Percentiles rank a stretch among this genome's conserved stretches.
Evolutionary conservation across 2,888 invertebrate species (phyloP).

Genomic region (Adela reaumurella): DNA sequence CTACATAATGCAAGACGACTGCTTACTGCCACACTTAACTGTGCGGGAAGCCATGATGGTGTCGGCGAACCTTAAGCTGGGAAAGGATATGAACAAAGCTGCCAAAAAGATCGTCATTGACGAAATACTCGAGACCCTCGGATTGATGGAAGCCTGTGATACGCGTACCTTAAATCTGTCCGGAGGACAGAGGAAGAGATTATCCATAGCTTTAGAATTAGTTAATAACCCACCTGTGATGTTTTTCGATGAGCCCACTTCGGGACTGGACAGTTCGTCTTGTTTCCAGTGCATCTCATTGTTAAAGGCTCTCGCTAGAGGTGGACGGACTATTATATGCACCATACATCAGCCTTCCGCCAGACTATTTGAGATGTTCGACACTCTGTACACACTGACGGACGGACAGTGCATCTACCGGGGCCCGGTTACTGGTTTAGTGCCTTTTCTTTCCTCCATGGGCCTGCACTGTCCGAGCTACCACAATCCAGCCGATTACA

Average conservation of each 20-base stretch:
- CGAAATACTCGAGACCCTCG: constrained; percentile 82
- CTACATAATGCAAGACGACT: constrained; percentile 96
- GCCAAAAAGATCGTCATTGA: constrained; percentile 78
- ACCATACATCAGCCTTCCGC: constrained; percentile 97
- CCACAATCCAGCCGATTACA: constrained; percentile 96
- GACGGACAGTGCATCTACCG: constrained; percentile 93
- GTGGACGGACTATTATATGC: constrained; percentile 88
- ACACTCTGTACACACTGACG: constrained; percentile 85
- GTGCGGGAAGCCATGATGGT: constrained; percentile 92
- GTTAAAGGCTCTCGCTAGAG: constrained; percentile 82
- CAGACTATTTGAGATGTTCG: constrained; percentile 93
- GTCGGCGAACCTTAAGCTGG: constrained; percentile 89
- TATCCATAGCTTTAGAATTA: constrained; percentile 88
- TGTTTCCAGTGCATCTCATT: constrained; percentile 90
- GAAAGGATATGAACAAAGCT: constrained; percentile 67
- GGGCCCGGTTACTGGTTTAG: constrained; percentile 76
- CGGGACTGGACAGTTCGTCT: constrained; percentile 91
- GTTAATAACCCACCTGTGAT: constrained; percentile 96
- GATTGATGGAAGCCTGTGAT: constrained; percentile 73
- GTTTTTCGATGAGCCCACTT: constrained; percentile 95
- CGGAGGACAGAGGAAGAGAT: constrained; percentile 86
- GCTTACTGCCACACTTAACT: constrained; percentile 82
- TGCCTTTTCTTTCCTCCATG: constrained; percentile 84
- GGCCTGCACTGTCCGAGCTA: constrained; percentile 89
- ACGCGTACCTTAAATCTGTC: constrained; percentile 80